phyloP scores from a whole-genome alignment of 2,797 vertebrate genomes.

The Otolemur crassicaudatus region DNA sequence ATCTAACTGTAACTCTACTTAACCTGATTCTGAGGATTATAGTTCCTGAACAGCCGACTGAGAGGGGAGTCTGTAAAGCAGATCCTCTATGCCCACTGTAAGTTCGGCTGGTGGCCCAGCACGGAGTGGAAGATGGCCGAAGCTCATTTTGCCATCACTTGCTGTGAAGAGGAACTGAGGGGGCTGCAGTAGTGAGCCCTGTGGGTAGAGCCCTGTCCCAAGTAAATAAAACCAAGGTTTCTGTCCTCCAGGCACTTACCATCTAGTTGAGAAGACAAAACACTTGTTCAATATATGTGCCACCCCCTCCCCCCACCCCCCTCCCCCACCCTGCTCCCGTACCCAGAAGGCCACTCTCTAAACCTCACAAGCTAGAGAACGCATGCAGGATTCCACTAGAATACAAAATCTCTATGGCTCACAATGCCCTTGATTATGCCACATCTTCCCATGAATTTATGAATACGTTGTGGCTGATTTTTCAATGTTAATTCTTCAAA shows the following conservation, averaged over 20 bases:
- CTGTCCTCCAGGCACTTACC: background rate
- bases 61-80: background rate
- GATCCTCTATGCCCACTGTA: background rate
- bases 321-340: too few relatives aligned
- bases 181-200: background rate
- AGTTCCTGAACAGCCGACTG: background rate
- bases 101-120: background rate
- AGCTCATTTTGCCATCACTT: background rate
- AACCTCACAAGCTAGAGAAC: background rate
- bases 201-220: background rate
- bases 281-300: background rate
- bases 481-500: constrained; percentile 38
- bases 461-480: background rate
- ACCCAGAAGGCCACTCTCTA: background rate
- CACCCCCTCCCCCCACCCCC: background rate
- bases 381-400: background rate
- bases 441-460: background rate
- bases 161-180: background rate
- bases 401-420: background rate
- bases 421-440: background rate
- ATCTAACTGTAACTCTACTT: background rate
- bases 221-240: background rate
- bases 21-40: background rate
- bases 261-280: background rate
- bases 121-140: background rate